phyloP scores from a whole-genome alignment of 2,113 vertebrate species.

The Microcebus lehilahytsara region DNA sequence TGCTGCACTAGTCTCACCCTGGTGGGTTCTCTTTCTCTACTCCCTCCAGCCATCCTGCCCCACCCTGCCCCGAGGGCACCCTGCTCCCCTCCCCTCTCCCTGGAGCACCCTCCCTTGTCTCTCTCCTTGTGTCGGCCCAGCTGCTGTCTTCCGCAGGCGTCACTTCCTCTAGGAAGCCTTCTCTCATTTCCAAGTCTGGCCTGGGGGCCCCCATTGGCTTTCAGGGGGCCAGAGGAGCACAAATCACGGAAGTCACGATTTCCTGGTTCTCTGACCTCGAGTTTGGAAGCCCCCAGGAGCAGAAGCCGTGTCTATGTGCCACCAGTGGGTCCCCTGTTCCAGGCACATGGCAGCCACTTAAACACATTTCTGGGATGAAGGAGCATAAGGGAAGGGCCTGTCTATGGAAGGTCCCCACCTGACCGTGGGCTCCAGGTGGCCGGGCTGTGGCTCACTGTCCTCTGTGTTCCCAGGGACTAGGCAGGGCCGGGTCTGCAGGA shows the following conservation, averaged over 20 bases:
- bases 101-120: neutral
- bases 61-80: accelerated
- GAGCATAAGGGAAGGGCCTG: neutral
- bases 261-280: neutral
- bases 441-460: neutral
- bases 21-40: neutral
- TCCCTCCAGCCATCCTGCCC: no score
- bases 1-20: accelerated
- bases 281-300: neutral
- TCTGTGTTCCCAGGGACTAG: neutral
- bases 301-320: neutral
- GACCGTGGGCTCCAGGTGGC: neutral
- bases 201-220: neutral
- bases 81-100: neutral
- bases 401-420: neutral
- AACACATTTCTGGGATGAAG: neutral
- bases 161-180: neutral
- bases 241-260: neutral
- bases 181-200: neutral
- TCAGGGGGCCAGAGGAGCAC: neutral
- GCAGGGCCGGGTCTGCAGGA: neutral
- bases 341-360: neutral
- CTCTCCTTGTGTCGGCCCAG: neutral
- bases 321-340: neutral
- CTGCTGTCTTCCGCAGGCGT: accelerated